A percentile compares a stretch with the other conserved stretches of the same genome.
These are phyloP conservation scores for Heteromormyrus szaboi DNA, from an alignment of 2,797 vertebrate species.

Conservation along the genomic window DNA sequence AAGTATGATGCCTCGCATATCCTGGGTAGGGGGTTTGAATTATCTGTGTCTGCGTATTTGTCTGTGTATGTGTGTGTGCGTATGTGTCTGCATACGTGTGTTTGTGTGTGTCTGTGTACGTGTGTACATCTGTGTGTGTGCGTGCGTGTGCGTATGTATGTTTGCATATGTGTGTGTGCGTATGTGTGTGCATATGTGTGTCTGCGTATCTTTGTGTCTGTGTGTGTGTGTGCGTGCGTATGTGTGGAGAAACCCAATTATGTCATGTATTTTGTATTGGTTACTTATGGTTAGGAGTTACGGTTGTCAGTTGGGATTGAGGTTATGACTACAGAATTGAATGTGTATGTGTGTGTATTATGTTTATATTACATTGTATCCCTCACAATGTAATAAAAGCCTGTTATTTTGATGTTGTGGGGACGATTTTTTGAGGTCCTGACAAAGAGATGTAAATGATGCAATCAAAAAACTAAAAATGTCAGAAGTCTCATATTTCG, in stretches of 20 bases:
- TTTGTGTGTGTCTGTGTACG: too few relatives aligned
- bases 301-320: background rate
- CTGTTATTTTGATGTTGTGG: background rate
- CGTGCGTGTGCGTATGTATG: too few relatives aligned
- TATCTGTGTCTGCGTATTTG: background rate
- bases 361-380: background rate
- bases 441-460: background rate
- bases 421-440: background rate
- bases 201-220: background rate
- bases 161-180: background rate
- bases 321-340: background rate
- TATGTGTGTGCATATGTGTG: too few relatives aligned
- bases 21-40: background rate
- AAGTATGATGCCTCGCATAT: background rate
- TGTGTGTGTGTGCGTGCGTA: too few relatives aligned
- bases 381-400: background rate
- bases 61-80: background rate
- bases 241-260: background rate
- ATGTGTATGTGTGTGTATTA: background rate
- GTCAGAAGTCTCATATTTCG: background rate
- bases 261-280: background rate
- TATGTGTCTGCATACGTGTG: too few relatives aligned
- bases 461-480: background rate
- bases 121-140: too few relatives aligned
- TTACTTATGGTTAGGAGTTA: background rate